Conservation (phyloP, 2,113 vertebrate genomes). For the Motacilla alba region DNA sequence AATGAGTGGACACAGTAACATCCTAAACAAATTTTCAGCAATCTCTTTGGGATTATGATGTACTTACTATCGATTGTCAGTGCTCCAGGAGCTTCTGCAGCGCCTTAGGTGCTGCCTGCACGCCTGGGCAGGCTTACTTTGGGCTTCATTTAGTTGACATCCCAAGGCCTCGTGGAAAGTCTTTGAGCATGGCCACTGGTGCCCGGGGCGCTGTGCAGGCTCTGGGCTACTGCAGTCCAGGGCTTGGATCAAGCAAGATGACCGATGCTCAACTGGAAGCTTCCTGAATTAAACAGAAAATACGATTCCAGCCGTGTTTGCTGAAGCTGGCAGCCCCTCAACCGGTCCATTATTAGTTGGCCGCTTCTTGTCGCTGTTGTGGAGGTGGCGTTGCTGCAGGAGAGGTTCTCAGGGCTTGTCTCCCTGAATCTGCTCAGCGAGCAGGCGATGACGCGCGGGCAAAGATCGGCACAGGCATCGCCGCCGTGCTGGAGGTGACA, state of each 20-base stretch:
- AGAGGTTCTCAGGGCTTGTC: background rate
- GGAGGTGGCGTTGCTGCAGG: background rate
- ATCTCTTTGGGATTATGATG: background rate
- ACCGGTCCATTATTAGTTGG: background rate
- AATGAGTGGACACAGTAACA: background rate
- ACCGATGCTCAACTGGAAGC: background rate
- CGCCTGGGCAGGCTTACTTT: background rate
- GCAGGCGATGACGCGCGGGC: accelerated
- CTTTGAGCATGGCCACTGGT: background rate
- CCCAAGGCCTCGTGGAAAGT: accelerated
- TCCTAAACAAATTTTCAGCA: background rate
- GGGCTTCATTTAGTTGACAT: background rate
- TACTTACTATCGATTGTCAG: background rate
- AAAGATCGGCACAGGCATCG: accelerated
- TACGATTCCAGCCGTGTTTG: background rate
- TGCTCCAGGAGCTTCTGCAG: background rate
- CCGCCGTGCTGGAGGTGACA: background rate
- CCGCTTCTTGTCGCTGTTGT: background rate
- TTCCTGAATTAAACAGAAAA: background rate
- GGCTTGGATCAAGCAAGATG: background rate
- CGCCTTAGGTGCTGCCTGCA: background rate
- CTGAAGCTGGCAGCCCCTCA: background rate
- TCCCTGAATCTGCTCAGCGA: background rate
- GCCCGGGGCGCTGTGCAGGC: background rate
- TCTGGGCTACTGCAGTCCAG: background rate